These are phyloP conservation scores for Phanerotoma sp. DNA, from an alignment of 2,888 invertebrate genomes.

Conservation along the genomic window DNA sequence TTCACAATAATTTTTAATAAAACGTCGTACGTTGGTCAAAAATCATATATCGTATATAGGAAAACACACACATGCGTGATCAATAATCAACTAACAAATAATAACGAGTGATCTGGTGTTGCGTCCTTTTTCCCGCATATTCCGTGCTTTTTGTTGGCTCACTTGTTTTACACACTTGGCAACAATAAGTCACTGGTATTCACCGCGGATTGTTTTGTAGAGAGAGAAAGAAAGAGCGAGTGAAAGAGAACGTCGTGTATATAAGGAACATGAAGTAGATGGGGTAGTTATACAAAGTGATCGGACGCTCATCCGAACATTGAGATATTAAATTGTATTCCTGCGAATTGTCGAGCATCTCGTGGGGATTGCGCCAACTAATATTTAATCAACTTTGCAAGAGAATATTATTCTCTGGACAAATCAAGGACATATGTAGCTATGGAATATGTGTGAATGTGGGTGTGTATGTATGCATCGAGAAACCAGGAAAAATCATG, in stretches of 20 bases:
- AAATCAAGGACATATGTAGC: conserved; percentile 56
- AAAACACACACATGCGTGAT: too few relatives aligned
- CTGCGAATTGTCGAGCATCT: conserved; percentile 29
- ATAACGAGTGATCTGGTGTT: too few relatives aligned
- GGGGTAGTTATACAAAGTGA: conserved; percentile 8
- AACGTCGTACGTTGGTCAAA: too few relatives aligned
- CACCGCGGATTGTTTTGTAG: too few relatives aligned
- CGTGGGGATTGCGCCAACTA: conserved; percentile 40
- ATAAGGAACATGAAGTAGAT: neutral
- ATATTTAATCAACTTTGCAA: conserved; percentile 56
- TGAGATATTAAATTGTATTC: conserved; percentile 29
- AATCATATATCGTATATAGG: too few relatives aligned
- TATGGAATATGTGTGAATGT: conserved; percentile 29
- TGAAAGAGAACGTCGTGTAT: neutral
- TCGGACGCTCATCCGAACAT: conserved; percentile 15
- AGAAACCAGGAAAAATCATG: conserved; percentile 4
- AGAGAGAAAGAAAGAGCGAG: neutral
- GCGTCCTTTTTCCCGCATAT: too few relatives aligned
- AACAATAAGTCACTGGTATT: neutral
- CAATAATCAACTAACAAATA: neutral
- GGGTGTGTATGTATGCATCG: conserved; percentile 14
- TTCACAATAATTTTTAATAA: too few relatives aligned
- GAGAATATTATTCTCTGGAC: conserved; percentile 54
- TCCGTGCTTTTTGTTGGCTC: too few relatives aligned
- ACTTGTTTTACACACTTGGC: neutral